Conservation (phyloP, 1,140 invertebrate species). For the Drosophila parabipectinata region DNA sequence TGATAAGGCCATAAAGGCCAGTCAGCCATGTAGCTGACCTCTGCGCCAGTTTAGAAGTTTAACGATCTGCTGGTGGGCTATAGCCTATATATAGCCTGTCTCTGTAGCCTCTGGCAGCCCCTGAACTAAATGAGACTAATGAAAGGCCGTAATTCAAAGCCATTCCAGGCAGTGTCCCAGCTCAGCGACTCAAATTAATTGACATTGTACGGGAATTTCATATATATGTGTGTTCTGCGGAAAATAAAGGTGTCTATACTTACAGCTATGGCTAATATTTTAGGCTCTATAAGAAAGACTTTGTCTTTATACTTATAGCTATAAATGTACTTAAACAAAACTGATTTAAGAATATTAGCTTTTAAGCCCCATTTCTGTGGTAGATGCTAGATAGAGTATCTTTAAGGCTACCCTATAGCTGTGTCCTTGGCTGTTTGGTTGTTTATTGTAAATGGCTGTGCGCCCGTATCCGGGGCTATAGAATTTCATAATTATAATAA, state of each 20-base stretch:
- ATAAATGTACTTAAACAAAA: too few relatives aligned
- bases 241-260: conserved; percentile 8
- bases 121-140: conserved; percentile 49
- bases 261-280: not conserved
- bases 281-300: not conserved
- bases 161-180: conserved; percentile 28
- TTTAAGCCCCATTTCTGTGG: not conserved
- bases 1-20: conserved; percentile 41
- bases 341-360: too few relatives aligned
- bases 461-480: conserved; percentile 25
- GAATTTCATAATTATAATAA: conserved; percentile 79
- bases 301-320: too few relatives aligned
- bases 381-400: not conserved
- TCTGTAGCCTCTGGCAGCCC: not conserved
- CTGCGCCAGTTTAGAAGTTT: conserved; percentile 20
- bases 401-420: conserved; percentile 7
- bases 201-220: conserved; percentile 50
- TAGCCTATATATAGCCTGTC: not conserved
- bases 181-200: conserved; percentile 54
- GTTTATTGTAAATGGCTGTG: conserved; percentile 7
- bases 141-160: conserved; percentile 48
- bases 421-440: conserved; percentile 18
- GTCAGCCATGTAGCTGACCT: conserved; percentile 33
- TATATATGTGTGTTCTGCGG: conserved; percentile 18
- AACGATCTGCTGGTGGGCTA: conserved; percentile 23